Conservation (phyloP, 30 jellyfish, hydroid and myxozoan genomes). For the Nemopilema nomurai region DNA sequence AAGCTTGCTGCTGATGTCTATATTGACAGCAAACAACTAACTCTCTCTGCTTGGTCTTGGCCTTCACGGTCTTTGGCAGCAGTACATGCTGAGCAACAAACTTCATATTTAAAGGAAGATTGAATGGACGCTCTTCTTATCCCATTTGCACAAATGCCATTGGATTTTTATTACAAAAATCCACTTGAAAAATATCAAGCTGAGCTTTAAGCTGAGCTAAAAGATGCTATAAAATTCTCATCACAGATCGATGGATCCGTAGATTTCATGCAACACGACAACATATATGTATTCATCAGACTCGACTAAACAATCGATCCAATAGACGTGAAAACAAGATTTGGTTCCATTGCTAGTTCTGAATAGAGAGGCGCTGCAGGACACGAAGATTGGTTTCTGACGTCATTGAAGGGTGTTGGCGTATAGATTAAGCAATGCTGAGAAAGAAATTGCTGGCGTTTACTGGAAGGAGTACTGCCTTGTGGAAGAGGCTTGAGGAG, state of each 20-base stretch:
- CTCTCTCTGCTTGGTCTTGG: conserved; percentile 28
- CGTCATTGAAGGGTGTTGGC: conserved; percentile 21
- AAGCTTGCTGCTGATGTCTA: conserved; percentile 47
- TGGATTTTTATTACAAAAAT: too few relatives aligned
- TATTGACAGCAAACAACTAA: conserved; percentile 36
- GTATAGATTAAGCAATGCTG: conserved; percentile 22
- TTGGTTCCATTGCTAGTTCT: background rate
- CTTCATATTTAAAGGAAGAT: conserved; percentile 28
- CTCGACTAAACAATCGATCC: background rate
- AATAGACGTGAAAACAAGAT: background rate
- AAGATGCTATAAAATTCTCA: too few relatives aligned
- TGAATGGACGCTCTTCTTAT: conserved; percentile 46
- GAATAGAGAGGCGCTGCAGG: conserved; percentile 28
- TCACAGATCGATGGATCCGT: conserved; percentile 2
- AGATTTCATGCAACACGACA: background rate
- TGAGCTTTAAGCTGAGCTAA: too few relatives aligned
- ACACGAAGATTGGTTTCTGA: conserved; percentile 23
- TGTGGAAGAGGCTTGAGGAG: conserved; percentile 3
- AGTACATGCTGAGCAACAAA: conserved; percentile 27
- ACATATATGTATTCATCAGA: background rate
- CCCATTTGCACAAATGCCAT: too few relatives aligned
- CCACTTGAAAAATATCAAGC: too few relatives aligned
- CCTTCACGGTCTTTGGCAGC: conserved; percentile 26
- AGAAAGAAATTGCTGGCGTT: conserved; percentile 15
- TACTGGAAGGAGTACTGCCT: conserved; percentile 1